Conservation (phyloP, 2,888 invertebrate species). For the Cryptophagus acutangulus region DNA sequence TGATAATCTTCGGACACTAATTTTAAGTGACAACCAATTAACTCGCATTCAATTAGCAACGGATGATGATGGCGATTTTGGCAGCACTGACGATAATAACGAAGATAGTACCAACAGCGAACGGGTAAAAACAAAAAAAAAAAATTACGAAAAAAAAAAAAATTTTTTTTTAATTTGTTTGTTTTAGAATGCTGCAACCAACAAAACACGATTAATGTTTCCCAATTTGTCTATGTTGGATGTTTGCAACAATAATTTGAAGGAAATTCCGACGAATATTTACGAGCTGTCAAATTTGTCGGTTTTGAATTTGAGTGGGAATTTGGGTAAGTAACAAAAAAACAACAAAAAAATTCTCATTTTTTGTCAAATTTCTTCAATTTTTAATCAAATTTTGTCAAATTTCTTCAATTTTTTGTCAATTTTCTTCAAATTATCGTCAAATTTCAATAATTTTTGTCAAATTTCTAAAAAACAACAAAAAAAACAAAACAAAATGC, state of each 20-base stretch:
- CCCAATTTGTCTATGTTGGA: conserved; percentile 94
- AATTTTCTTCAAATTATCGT: too few species aligned
- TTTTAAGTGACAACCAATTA: conserved; percentile 82
- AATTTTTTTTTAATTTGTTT: conserved; percentile 16
- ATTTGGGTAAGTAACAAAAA: conserved; percentile 64
- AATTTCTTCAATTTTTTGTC: conserved; percentile 3
- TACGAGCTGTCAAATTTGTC: conserved; percentile 82
- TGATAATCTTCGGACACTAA: conserved; percentile 74
- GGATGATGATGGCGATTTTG: conserved; percentile 66
- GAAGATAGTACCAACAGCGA: too few species aligned
- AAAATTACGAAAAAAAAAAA: neutral
- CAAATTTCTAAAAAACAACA: too few species aligned
- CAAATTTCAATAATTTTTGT: too few species aligned
- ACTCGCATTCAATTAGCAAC: conserved; percentile 75
- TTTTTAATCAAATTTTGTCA: conserved; percentile 4
- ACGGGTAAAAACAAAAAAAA: conserved; percentile 50
- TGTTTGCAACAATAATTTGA: conserved; percentile 80
- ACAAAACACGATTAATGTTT: conserved; percentile 72
- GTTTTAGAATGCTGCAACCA: conserved; percentile 49
- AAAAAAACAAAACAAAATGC: too few species aligned
- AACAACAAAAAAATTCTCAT: too few species aligned
- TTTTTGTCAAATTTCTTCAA: too few species aligned
- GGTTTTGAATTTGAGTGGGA: conserved; percentile 90
- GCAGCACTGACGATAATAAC: conserved; percentile 55
- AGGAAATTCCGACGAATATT: conserved; percentile 75